A percentile compares a stretch with the other conserved stretches of the same genome.
Evolutionary conservation across 2,888 invertebrate species (phyloP).

Genomic region (Spilarctia lutea): DNA sequence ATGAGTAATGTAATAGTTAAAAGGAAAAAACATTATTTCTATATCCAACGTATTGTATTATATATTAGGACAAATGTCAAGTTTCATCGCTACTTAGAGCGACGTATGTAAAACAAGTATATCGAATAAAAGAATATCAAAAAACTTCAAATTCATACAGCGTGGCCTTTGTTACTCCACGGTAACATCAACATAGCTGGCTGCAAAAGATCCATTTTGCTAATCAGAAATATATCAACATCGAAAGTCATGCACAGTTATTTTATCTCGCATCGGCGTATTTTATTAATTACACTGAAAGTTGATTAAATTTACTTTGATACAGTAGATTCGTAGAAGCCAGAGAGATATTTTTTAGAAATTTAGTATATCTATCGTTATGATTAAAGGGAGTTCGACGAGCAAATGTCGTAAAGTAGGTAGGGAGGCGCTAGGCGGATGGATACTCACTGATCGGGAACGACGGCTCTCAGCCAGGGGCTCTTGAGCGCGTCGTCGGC

Average conservation of each 20-base stretch:
- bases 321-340: not conserved
- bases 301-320: not conserved
- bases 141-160: slow-evolving; percentile 18
- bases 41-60: slow-evolving; percentile 3
- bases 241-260: not conserved
- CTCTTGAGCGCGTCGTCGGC: slow-evolving; percentile 97
- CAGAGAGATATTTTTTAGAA: not conserved
- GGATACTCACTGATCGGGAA: slow-evolving; percentile 93
- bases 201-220: slow-evolving; percentile 22
- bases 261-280: not conserved
- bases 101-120: not conserved
- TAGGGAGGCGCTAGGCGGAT: too few relatives aligned
- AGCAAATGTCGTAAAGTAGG: too few relatives aligned
- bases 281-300: not conserved
- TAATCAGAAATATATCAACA: slow-evolving; percentile 15
- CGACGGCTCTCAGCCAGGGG: slow-evolving; percentile 96
- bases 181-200: slow-evolving; percentile 26
- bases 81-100: not conserved
- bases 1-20: not conserved
- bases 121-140: slow-evolving; percentile 7
- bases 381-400: too few relatives aligned
- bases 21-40: not conserved
- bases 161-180: slow-evolving; percentile 18
- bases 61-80: slow-evolving; percentile 1
- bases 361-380: not conserved